Evolutionary conservation across 2,797 vertebrate species (phyloP).

Genomic region (Molossus molossus): DNA sequence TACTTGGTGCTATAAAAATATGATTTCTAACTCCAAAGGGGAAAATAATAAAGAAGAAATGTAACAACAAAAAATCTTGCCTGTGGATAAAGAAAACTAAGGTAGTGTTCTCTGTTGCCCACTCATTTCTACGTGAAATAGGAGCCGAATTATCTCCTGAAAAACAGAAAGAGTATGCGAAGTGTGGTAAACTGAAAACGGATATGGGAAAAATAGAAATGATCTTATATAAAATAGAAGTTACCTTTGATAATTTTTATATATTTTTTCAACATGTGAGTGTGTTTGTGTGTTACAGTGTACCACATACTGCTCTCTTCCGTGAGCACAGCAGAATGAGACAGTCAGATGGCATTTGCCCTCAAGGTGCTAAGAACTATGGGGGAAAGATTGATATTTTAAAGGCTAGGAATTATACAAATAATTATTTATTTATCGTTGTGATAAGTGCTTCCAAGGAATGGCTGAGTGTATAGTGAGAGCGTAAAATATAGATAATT

Average conservation of each 20-base stretch:
- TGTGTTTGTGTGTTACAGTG: not conserved
- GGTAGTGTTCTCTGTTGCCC: not conserved
- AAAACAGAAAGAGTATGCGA: not conserved
- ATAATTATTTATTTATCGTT: not conserved
- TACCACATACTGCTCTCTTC: not conserved
- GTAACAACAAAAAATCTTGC: not conserved
- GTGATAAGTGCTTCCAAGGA: not conserved
- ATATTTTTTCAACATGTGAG: not conserved
- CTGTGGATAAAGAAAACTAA: not conserved
- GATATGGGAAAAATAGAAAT: not conserved
- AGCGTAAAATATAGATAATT: not conserved
- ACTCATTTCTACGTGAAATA: not conserved
- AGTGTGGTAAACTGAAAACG: not conserved
- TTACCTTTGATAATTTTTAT: not conserved
- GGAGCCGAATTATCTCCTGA: not conserved
- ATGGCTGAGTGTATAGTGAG: not conserved
- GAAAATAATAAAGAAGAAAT: not conserved
- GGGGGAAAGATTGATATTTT: not conserved
- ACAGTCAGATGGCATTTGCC: not conserved
- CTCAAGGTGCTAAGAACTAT: constrained; percentile 17
- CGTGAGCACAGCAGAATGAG: not conserved
- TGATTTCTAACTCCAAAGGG: not conserved
- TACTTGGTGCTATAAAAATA: not conserved
- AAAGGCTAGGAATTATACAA: not conserved
- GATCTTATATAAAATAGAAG: not conserved